These are phyloP conservation scores for Chaetodon auriga DNA, from an alignment of 2,113 vertebrate species.

Conservation along the genomic window DNA sequence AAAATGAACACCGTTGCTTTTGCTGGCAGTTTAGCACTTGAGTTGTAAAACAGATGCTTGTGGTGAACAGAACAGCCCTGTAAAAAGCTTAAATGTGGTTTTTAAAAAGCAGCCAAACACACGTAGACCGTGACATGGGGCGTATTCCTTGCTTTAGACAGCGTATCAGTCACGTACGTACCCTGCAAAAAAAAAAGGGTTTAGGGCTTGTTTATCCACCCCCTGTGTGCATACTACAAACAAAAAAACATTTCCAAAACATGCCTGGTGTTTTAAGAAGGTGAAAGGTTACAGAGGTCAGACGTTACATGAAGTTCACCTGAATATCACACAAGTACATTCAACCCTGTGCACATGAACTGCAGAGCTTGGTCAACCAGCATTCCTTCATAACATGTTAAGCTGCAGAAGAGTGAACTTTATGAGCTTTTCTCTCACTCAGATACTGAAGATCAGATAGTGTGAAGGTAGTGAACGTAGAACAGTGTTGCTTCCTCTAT, in stretches of 20 bases:
- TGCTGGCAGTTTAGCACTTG: constrained; percentile 55
- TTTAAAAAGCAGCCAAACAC: constrained; percentile 61
- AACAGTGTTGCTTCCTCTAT: background rate
- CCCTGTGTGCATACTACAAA: constrained; percentile 14
- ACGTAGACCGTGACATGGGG: constrained; percentile 68
- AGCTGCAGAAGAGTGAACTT: background rate
- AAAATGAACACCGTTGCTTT: constrained; percentile 55
- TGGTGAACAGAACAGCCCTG: constrained; percentile 58
- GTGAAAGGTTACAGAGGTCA: constrained; percentile 56
- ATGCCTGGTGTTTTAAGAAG: background rate
- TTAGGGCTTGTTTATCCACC: constrained; percentile 40
- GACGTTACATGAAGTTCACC: constrained; percentile 37
- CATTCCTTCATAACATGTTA: background rate
- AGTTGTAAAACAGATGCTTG: constrained; percentile 30
- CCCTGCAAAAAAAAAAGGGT: constrained; percentile 11
- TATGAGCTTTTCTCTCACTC: constrained; percentile 10
- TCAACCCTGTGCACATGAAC: too few species aligned
- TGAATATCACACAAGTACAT: background rate
- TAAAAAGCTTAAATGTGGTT: constrained; percentile 75
- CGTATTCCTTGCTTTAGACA: constrained; percentile 63
- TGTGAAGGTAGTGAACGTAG: background rate
- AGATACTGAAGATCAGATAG: background rate
- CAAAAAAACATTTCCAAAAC: constrained; percentile 36
- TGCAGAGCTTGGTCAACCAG: background rate
- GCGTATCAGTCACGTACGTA: constrained; percentile 60